These are phyloP conservation scores for Mugil cephalus DNA, from an alignment of 2,113 vertebrate genomes.

Conservation along the genomic window DNA sequence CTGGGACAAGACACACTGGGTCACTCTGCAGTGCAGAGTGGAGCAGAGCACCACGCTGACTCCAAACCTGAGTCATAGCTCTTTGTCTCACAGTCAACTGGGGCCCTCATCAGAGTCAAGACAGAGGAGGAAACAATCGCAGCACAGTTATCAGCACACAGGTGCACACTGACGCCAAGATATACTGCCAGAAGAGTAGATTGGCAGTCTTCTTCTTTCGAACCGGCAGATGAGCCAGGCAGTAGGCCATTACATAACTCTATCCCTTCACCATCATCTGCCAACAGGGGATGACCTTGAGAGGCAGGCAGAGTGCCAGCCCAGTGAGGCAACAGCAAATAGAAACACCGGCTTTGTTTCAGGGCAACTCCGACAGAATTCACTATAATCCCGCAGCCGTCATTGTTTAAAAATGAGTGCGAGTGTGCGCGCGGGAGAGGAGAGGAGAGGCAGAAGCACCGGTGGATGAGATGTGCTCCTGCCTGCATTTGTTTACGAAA, in stretches of 20 bases:
- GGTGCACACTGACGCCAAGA: slow-evolving; percentile 12
- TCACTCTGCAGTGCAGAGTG: slow-evolving; percentile 57
- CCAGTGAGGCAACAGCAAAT: slow-evolving; percentile 7
- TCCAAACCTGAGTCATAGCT: slow-evolving; percentile 67
- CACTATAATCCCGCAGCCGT: neutral
- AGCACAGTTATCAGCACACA: slow-evolving; percentile 7
- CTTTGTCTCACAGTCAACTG: slow-evolving; percentile 53
- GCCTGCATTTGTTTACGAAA: slow-evolving; percentile 36
- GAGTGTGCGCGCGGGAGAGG: slow-evolving; percentile 4
- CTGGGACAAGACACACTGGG: slow-evolving; percentile 41
- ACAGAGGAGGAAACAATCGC: neutral
- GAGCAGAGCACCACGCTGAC: slow-evolving; percentile 50
- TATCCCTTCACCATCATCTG: slow-evolving; percentile 67
- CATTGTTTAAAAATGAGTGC: neutral
- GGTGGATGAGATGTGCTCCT: slow-evolving; percentile 33
- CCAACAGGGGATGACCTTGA: slow-evolving; percentile 83
- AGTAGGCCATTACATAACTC: slow-evolving; percentile 68
- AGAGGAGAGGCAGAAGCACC: neutral
- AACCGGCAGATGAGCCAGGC: slow-evolving; percentile 46
- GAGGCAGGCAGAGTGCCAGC: slow-evolving; percentile 53
- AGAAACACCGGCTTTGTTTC: slow-evolving; percentile 10
- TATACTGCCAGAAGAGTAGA: slow-evolving; percentile 16
- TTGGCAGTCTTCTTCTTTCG: slow-evolving; percentile 18
- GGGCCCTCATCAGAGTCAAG: neutral
- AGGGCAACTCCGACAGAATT: slow-evolving; percentile 1